Conservation (phyloP, 2,113 vertebrate species). For the Eurypyga helias region DNA sequence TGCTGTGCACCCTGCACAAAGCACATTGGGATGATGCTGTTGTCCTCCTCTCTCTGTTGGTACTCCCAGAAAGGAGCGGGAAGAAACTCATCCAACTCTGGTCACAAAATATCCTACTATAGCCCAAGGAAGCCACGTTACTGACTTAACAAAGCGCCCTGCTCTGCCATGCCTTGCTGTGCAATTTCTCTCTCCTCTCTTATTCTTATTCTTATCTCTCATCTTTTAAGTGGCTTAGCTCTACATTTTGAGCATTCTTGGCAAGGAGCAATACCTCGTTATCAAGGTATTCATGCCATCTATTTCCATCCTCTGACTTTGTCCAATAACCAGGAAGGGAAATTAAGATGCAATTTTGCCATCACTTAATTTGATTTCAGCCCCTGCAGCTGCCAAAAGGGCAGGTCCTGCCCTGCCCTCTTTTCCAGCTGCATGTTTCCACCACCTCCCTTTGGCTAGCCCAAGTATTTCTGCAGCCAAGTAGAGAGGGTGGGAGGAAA, state of each 20-base stretch:
- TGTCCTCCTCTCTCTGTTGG: background rate
- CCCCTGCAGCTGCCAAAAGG: background rate
- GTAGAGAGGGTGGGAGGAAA: background rate
- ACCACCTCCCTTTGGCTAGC: background rate
- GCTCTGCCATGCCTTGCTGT: rapidly evolving
- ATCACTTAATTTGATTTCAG: background rate
- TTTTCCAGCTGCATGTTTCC: background rate
- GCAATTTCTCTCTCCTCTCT: background rate
- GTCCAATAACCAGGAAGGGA: background rate
- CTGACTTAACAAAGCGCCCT: background rate
- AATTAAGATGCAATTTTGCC: background rate
- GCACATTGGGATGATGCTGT: too few species aligned
- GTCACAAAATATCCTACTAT: background rate
- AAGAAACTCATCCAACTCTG: background rate
- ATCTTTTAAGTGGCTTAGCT: background rate
- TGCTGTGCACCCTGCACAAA: background rate
- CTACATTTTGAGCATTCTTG: background rate
- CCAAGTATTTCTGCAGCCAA: background rate
- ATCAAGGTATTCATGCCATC: background rate
- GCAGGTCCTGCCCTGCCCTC: background rate
- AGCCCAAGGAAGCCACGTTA: background rate
- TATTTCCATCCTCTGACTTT: background rate
- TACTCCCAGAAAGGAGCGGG: background rate
- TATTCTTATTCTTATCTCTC: background rate
- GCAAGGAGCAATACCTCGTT: background rate